These are phyloP conservation scores for Semotilus atromaculatus DNA, from an alignment of 2,797 vertebrate species.

Conservation along the genomic window DNA sequence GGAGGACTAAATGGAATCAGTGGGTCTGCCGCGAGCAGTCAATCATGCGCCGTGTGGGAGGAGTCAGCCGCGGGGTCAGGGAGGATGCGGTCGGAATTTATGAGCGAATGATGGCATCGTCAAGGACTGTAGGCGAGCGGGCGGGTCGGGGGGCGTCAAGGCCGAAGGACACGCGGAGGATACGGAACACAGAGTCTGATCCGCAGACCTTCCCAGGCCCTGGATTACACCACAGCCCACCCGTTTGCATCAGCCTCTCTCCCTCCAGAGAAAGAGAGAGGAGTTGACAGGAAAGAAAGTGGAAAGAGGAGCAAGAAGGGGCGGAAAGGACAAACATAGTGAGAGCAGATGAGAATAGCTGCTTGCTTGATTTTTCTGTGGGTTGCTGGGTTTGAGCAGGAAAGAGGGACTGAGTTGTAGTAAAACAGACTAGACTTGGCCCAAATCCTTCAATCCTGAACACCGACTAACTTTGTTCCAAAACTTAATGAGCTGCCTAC, in stretches of 20 bases:
- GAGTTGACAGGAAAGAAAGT: slow-evolving; percentile 34
- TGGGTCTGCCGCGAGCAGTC: slow-evolving; percentile 18
- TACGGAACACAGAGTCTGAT: slow-evolving; percentile 32
- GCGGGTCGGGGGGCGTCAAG: slow-evolving; percentile 35
- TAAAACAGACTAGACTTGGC: slow-evolving; percentile 19
- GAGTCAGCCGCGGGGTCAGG: slow-evolving; percentile 44
- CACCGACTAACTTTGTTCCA: slow-evolving; percentile 12
- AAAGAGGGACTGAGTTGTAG: background rate
- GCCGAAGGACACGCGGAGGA: slow-evolving; percentile 28
- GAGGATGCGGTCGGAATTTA: slow-evolving; percentile 47
- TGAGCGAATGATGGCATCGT: slow-evolving; percentile 49
- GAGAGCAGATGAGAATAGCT: slow-evolving; percentile 33
- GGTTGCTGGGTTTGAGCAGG: background rate
- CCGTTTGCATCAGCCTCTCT: slow-evolving; percentile 51
- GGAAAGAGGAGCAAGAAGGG: slow-evolving; percentile 15
- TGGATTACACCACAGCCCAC: slow-evolving; percentile 47
- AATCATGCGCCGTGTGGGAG: slow-evolving; percentile 12
- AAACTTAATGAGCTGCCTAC: slow-evolving; percentile 9
- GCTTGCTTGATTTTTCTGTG: slow-evolving; percentile 7
- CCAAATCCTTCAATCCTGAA: slow-evolving; percentile 37
- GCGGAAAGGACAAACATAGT: slow-evolving; percentile 22
- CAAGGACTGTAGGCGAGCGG: slow-evolving; percentile 33
- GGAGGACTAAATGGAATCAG: slow-evolving; percentile 28
- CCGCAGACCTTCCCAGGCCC: slow-evolving; percentile 42
- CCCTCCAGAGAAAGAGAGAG: slow-evolving; percentile 33